Evolutionary conservation across 1,140 invertebrate genomes (phyloP).

Genomic region (Dysdera silvatica): DNA sequence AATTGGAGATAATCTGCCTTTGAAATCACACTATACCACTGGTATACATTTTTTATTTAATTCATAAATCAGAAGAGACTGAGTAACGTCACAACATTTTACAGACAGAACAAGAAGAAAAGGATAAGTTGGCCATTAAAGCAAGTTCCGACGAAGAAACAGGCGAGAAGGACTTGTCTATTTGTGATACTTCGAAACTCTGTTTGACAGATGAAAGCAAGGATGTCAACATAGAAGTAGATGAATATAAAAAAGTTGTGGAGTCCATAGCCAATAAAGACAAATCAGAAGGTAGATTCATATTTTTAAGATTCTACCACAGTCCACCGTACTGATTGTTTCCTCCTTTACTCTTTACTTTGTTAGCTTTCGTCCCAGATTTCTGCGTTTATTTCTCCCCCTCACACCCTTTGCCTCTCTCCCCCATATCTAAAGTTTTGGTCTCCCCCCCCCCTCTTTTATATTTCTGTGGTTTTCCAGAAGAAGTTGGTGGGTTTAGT

Average conservation of each 20-base stretch:
- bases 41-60: not conserved
- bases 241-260: conserved; percentile 85
- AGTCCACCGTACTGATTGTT: too few species aligned
- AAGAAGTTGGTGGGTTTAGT: too few species aligned
- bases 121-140: too few species aligned
- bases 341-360: too few species aligned
- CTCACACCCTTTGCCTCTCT: too few species aligned
- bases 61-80: not conserved
- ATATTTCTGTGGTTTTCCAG: too few species aligned
- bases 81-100: not conserved
- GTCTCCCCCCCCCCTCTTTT: too few species aligned
- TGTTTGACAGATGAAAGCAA: conserved; percentile 24
- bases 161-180: conserved; percentile 10
- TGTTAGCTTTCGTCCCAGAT: too few species aligned
- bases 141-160: conserved; percentile 19
- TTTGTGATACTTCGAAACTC: conserved; percentile 28
- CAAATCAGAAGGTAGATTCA: conserved; percentile 60
- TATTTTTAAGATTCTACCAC: conserved; percentile 3
- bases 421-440: too few species aligned
- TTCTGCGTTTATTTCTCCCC: too few species aligned
- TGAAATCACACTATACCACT: not conserved
- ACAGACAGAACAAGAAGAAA: conserved; percentile 1
- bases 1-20: not conserved
- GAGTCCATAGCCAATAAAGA: conserved; percentile 72
- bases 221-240: conserved; percentile 47